These are phyloP conservation scores for Imbricaverruca yamaguchii DNA, from an alignment of 2,888 invertebrate species.

Conservation along the genomic window DNA sequence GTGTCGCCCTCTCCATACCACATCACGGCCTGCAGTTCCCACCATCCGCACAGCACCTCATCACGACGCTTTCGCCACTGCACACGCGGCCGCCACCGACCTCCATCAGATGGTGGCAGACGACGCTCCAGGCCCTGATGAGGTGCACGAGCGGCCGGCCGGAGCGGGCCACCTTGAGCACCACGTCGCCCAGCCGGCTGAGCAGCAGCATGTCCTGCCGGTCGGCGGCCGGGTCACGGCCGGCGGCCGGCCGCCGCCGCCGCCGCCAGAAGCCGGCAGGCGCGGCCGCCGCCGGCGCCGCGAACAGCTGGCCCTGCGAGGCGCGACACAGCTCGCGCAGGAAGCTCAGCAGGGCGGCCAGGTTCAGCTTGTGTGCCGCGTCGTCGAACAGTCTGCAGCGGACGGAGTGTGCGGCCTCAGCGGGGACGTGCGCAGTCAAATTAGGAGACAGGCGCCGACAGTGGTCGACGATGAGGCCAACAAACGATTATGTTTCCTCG, in stretches of 20 bases:
- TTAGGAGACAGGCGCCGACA: too few species aligned
- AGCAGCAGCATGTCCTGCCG: slow-evolving; percentile 48
- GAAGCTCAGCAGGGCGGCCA: slow-evolving; percentile 75
- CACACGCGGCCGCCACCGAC: slow-evolving; percentile 42
- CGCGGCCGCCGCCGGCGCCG: slow-evolving; percentile 38
- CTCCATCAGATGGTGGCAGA: slow-evolving; percentile 90
- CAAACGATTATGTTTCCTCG: too few species aligned
- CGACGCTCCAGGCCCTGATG: slow-evolving; percentile 83
- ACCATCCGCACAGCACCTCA: slow-evolving; percentile 32
- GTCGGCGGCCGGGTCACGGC: not conserved
- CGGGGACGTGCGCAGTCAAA: not conserved
- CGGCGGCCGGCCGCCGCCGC: not conserved
- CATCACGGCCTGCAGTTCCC: too few species aligned
- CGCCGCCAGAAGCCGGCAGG: slow-evolving; percentile 23
- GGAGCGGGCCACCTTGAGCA: slow-evolving; percentile 75
- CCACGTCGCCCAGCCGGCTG: slow-evolving; percentile 78
- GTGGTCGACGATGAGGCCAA: too few species aligned
- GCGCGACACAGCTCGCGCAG: slow-evolving; percentile 71
- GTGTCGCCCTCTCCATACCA: too few species aligned
- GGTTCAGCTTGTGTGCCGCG: slow-evolving; percentile 75
- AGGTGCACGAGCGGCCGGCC: slow-evolving; percentile 82
- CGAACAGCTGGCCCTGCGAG: slow-evolving; percentile 67
- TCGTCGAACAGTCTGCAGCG: slow-evolving; percentile 67
- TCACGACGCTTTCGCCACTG: not conserved
- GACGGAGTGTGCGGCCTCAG: too few species aligned